These are phyloP conservation scores for Callocephalon fimbriatum DNA, from an alignment of 2,113 vertebrate species.

Conservation along the genomic window DNA sequence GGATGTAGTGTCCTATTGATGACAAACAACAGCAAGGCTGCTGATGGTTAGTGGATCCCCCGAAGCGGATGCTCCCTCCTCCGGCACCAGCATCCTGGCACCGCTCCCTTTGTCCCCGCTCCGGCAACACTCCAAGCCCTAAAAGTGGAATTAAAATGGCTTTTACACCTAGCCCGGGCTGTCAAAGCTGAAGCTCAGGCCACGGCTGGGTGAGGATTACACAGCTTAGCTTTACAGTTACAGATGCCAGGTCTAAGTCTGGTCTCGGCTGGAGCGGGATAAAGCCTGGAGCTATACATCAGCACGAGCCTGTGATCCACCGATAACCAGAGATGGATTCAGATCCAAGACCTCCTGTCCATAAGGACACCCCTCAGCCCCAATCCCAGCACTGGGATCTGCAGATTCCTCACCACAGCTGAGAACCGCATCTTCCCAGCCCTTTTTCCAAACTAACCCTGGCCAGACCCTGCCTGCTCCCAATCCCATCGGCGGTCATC, in stretches of 20 bases:
- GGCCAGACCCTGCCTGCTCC: not conserved
- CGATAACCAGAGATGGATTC: not conserved
- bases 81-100: not conserved
- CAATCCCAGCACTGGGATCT: rapidly evolving
- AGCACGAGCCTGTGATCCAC: not conserved
- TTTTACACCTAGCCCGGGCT: not conserved
- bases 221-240: not conserved
- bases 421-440: not conserved
- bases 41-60: too few relatives aligned
- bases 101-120: not conserved
- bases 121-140: not conserved
- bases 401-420: rapidly evolving
- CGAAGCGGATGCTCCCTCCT: not conserved
- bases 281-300: not conserved
- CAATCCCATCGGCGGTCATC: not conserved
- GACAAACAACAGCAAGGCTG: not conserved
- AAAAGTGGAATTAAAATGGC: not conserved
- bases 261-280: not conserved
- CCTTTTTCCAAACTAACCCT: rapidly evolving
- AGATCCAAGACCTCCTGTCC: not conserved
- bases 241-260: not conserved
- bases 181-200: not conserved
- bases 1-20: not conserved
- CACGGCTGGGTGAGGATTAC: not conserved
- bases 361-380: rapidly evolving